Evolutionary conservation across 2,797 vertebrate species (phyloP).

Genomic region (Gobionotothen gibberifrons): DNA sequence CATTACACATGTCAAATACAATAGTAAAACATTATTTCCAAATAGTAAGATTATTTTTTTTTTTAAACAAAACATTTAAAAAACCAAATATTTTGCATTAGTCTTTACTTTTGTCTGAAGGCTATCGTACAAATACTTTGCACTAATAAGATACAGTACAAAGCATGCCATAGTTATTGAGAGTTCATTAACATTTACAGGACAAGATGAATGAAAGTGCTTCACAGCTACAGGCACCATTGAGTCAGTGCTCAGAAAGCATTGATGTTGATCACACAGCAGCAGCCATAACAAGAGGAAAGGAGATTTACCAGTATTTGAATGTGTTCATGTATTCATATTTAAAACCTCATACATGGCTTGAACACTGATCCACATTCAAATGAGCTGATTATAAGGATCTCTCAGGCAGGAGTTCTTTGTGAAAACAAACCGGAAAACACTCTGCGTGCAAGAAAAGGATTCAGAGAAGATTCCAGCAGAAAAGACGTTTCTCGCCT

Average conservation of each 20-base stretch:
- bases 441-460: neutral
- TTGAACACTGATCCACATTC: neutral
- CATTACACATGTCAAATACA: neutral
- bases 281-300: neutral
- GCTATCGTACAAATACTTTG: neutral
- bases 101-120: neutral
- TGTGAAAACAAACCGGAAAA: slow-evolving; percentile 12
- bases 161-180: neutral
- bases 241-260: neutral
- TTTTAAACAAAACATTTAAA: no score
- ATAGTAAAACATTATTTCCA: neutral
- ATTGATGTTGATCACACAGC: neutral
- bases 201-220: neutral
- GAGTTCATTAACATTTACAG: neutral
- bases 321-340: slow-evolving; percentile 22
- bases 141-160: no score
- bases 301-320: neutral
- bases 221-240: neutral
- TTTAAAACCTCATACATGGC: neutral
- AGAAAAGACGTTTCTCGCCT: neutral
- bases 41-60: neutral
- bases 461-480: slow-evolving; percentile 23
- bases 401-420: neutral
- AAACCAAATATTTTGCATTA: neutral
- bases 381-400: slow-evolving; percentile 3